A percentile compares a stretch with the other conserved stretches of the same genome.
phyloP scores from a whole-genome alignment of 1,140 invertebrate species.

The Parasteatoda tepidariorum region DNA sequence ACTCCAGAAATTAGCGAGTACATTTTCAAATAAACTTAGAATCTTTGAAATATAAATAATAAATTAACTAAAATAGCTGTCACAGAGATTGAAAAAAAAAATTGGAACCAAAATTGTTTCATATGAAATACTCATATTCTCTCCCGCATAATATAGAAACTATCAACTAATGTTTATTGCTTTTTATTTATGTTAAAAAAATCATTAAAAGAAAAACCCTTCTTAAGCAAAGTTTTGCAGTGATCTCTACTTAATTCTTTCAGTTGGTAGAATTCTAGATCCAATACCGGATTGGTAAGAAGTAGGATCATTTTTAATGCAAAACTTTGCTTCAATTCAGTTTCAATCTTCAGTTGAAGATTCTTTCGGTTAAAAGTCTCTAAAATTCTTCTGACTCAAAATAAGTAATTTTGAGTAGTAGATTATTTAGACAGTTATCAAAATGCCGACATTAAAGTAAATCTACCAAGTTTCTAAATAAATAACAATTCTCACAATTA shows the following conservation, averaged over 20 bases:
- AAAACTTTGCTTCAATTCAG: slow-evolving; percentile 41
- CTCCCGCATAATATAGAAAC: slow-evolving; percentile 36
- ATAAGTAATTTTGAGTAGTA: too few species aligned
- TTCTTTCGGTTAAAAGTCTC: too few species aligned
- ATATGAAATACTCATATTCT: too few species aligned
- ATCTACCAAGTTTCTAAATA: too few species aligned
- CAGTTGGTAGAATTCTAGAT: slow-evolving; percentile 7
- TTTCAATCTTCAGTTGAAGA: too few species aligned
- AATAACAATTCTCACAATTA: too few species aligned
- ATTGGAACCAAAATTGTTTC: slow-evolving; percentile 12
- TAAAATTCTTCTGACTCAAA: too few species aligned
- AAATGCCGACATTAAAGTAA: too few species aligned
- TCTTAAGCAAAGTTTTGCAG: slow-evolving; percentile 40
- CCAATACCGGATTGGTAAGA: slow-evolving; percentile 28
- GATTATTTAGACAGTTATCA: too few species aligned
- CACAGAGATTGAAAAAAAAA: background rate
- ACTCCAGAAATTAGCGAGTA: background rate
- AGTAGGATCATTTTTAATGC: slow-evolving; percentile 22
- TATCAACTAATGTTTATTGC: slow-evolving; percentile 29
- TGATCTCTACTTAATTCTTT: background rate
- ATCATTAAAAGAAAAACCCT: background rate
- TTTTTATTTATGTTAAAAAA: slow-evolving; percentile 24
- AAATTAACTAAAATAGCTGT: too few species aligned
- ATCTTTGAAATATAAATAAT: too few species aligned
- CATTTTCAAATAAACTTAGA: background rate